Evolutionary conservation across 2,797 vertebrate genomes (phyloP).

Genomic region (Rhynchonycteris naso): DNA sequence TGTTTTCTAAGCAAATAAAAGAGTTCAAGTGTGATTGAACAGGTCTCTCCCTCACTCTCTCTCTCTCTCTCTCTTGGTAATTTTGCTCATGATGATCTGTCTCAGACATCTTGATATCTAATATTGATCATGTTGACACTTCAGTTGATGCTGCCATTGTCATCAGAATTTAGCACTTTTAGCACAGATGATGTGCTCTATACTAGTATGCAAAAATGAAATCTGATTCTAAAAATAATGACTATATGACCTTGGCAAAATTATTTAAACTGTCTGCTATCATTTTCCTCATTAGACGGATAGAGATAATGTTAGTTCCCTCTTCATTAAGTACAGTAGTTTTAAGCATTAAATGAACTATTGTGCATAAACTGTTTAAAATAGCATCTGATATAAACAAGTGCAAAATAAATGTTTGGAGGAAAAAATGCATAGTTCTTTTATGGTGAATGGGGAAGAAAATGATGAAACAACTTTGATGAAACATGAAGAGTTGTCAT

Average conservation of each 20-base stretch:
- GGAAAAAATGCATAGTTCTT: background rate
- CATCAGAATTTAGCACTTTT: background rate
- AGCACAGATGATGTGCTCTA: background rate
- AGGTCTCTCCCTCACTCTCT: background rate
- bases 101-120: background rate
- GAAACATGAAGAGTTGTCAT: background rate
- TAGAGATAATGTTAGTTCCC: background rate
- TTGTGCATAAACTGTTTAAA: background rate
- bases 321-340: background rate
- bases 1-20: background rate
- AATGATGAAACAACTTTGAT: background rate
- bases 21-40: background rate
- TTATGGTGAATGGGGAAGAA: background rate
- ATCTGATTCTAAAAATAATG: background rate
- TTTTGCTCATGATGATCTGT: background rate
- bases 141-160: background rate
- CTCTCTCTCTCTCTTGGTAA: background rate
- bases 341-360: background rate
- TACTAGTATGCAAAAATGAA: background rate
- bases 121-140: background rate
- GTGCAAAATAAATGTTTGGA: background rate
- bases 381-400: background rate
- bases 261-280: background rate
- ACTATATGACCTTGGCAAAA: background rate
- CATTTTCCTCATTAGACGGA: background rate